phyloP scores from a whole-genome alignment of 2,888 invertebrate genomes.

The Cylindroiulus punctatus region DNA sequence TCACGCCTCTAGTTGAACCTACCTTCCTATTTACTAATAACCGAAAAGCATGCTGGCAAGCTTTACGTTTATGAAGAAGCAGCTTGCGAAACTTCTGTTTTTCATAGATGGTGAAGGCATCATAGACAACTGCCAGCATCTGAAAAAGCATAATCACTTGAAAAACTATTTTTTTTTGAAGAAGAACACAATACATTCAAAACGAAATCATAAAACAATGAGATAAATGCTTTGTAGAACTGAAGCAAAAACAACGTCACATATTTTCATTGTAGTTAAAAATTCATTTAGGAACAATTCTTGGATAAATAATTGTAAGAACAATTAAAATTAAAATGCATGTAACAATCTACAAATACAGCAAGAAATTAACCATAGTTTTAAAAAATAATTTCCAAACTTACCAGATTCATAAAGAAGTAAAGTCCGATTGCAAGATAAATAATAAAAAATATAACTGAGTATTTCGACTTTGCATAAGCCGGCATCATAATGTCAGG shows the following conservation, averaged over 20 bases:
- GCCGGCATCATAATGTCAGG: conserved; percentile 95
- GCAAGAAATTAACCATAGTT: neutral
- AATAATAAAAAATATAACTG: conserved; percentile 85
- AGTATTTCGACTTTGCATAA: conserved; percentile 81
- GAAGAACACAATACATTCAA: no score
- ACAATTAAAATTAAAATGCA: neutral
- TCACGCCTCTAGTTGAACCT: no score
- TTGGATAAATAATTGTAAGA: neutral
- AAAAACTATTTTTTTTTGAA: no score
- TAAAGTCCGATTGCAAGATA: conserved; percentile 86
- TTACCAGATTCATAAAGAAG: conserved; percentile 87
- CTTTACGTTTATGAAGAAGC: conserved; percentile 81
- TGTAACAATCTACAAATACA: no score
- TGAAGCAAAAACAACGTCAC: no score
- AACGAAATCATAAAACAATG: no score
- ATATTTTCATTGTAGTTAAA: neutral
- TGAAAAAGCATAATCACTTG: conserved; percentile 63
- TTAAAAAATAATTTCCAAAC: conserved; percentile 61
- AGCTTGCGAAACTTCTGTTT: conserved; percentile 85
- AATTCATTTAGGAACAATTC: neutral
- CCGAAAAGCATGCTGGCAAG: conserved; percentile 83
- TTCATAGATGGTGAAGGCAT: conserved; percentile 86
- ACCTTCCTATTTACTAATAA: conserved; percentile 79
- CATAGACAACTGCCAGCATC: conserved; percentile 91
- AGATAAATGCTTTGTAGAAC: no score